phyloP scores from a whole-genome alignment of 2,113 vertebrate species.

The Circaetus cinerascens region DNA sequence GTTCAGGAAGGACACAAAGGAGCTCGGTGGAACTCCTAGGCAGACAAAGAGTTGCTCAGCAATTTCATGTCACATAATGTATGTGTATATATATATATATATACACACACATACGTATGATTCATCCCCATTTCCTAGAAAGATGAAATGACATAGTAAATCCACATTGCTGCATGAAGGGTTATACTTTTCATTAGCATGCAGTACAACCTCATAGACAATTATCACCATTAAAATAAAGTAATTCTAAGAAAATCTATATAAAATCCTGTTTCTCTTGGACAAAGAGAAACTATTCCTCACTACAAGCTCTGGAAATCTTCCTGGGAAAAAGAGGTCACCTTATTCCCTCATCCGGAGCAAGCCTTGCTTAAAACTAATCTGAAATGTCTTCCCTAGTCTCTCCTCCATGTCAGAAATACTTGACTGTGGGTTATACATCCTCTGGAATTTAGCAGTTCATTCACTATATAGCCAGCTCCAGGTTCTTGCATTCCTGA shows the following conservation, averaged over 20 bases:
- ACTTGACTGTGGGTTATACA: neutral
- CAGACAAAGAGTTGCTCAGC: neutral
- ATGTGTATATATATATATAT: neutral
- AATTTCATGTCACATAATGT: neutral
- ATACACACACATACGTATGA: fast-evolving
- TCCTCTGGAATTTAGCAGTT: neutral
- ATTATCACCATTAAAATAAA: neutral
- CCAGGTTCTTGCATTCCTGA: neutral
- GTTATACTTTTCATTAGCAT: neutral
- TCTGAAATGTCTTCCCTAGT: neutral
- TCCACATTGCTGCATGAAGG: neutral
- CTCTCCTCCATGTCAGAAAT: neutral
- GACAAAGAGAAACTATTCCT: neutral
- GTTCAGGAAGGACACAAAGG: neutral
- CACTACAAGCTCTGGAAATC: neutral
- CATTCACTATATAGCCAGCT: neutral
- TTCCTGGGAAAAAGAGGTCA: neutral
- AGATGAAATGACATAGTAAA: neutral
- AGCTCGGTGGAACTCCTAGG: neutral
- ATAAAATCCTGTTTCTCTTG: neutral
- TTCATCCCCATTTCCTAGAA: neutral
- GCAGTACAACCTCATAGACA: neutral
- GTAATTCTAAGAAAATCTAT: neutral
- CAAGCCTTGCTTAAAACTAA: neutral
- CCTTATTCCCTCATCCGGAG: neutral